Percentiles rank a stretch among this genome's conserved stretches.
Conservation (phyloP, 2,888 invertebrate genomes). For the Ochlodes sylvanus region DNA sequence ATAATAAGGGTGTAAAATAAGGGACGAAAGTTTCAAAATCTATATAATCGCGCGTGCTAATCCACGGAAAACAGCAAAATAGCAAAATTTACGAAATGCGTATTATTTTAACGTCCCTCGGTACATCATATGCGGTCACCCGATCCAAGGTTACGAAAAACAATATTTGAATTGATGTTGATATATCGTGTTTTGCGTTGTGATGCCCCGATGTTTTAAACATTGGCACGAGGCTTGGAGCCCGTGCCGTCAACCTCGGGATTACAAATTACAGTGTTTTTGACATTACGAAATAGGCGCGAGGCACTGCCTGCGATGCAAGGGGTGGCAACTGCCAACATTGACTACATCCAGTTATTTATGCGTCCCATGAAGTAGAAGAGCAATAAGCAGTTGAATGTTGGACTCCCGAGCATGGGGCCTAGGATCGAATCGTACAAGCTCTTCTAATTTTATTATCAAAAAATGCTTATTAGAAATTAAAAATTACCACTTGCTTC, state of each 20-base stretch:
- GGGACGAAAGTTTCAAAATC: no score
- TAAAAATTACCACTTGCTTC: no score
- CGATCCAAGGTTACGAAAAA: conserved; percentile 76
- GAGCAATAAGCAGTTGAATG: no score
- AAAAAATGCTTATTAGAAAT: no score
- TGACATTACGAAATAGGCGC: conserved; percentile 4
- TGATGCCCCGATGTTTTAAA: conserved; percentile 67
- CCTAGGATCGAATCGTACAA: no score
- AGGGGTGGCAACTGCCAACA: conserved; percentile 25
- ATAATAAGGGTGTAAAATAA: no score
- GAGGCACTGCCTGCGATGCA: not conserved
- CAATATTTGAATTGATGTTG: conserved; percentile 72
- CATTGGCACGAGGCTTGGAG: conserved; percentile 66
- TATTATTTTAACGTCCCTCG: conserved; percentile 22
- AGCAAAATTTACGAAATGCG: not conserved
- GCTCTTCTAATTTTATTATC: no score
- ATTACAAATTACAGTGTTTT: conserved; percentile 48
- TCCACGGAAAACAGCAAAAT: no score
- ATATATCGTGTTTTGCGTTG: conserved; percentile 73
- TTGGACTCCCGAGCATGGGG: no score
- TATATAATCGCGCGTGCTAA: no score
- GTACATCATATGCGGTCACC: conserved; percentile 60
- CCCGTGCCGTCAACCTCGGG: conserved; percentile 71
- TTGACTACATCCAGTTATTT: not conserved
- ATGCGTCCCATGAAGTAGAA: no score